Evolutionary conservation across 2,888 invertebrate species (phyloP), one percentile per base, ranked within the genome.

Genomic region (Drosophila atroscutellata): DNA sequence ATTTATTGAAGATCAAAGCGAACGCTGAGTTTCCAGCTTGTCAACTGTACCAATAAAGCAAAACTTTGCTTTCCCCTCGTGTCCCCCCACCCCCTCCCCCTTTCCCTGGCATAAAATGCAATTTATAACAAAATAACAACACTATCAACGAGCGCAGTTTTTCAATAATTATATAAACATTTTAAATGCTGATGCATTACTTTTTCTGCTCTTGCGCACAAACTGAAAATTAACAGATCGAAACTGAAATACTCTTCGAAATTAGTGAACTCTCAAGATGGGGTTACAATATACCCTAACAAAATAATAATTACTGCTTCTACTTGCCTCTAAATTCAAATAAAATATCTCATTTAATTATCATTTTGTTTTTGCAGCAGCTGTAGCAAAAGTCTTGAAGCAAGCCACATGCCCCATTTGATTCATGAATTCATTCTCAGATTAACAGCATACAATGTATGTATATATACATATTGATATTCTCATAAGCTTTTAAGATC

Each of bases 1-100:
- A 86, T 81, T 79, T 85, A 88, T 81, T 87, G 55, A 80, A 85
- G 88, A 85, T 88, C 85, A 85, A 85, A 88, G 88, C 77, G 67
- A 55, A 81, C 56, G 68, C 66, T 72, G 57, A 67, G 47, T 60
- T 65, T 65, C 37, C 77, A 80, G 70, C 86, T 67, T 83, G 86
- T 81, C 82, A 82, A 76, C 50, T 65, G 61, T 50, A 37, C 37
- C 39, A 26, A 7, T 26, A 18, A 54, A 18, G 28, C 28, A 54
- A 52, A 34, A 34, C 15, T 54, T 7, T 6, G 7, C 50, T 45
- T 24, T 15, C 24, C 24, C 24, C 45, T 6, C n/a, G n/a, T n/a
- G n/a, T n/a, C n/a, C n/a, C n/a, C n/a, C n/a, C 6, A 0, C n/a
- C 6, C 1, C 1, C 2, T 0, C 3, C 32, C 13, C 4, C 34